phyloP scores from a whole-genome alignment of 2,113 vertebrate genomes.

The Cyprinodon variegatus region DNA sequence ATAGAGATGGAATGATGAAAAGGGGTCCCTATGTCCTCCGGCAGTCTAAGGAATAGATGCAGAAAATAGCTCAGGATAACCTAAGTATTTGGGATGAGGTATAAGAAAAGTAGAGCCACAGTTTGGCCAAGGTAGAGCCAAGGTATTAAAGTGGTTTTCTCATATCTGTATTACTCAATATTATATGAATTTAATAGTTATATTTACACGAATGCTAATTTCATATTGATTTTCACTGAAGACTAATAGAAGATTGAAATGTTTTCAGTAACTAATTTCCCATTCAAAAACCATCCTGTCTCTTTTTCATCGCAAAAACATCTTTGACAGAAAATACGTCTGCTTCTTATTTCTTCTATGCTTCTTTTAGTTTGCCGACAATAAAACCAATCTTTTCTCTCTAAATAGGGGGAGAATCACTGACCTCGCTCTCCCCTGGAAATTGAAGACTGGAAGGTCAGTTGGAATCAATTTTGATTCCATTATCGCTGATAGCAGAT shows the following conservation, averaged over 20 bases:
- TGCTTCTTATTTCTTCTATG: background rate
- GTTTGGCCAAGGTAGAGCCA: too few relatives aligned
- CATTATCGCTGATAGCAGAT: constrained; percentile 57
- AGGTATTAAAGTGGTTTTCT: too few relatives aligned
- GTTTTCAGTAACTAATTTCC: background rate
- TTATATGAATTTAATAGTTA: too few relatives aligned
- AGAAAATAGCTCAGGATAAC: too few relatives aligned
- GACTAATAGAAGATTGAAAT: background rate
- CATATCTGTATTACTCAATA: too few relatives aligned
- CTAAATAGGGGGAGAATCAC: constrained; percentile 4
- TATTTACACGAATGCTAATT: background rate
- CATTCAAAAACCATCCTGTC: background rate
- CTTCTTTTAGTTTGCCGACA: constrained; percentile 8
- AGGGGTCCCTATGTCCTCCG: too few relatives aligned
- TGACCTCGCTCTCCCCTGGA: constrained; percentile 16
- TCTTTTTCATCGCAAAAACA: background rate
- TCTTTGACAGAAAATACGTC: background rate
- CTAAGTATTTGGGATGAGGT: too few relatives aligned
- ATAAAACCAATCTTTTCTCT: constrained; percentile 10
- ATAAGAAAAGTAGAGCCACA: too few relatives aligned
- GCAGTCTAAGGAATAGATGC: too few relatives aligned
- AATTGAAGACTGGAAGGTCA: constrained; percentile 24
- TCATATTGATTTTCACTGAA: background rate
- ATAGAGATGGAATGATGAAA: too few relatives aligned
- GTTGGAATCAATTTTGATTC: constrained; percentile 61